Conservation (phyloP, 2,888 invertebrate species). For the Cantharis nigra region DNA sequence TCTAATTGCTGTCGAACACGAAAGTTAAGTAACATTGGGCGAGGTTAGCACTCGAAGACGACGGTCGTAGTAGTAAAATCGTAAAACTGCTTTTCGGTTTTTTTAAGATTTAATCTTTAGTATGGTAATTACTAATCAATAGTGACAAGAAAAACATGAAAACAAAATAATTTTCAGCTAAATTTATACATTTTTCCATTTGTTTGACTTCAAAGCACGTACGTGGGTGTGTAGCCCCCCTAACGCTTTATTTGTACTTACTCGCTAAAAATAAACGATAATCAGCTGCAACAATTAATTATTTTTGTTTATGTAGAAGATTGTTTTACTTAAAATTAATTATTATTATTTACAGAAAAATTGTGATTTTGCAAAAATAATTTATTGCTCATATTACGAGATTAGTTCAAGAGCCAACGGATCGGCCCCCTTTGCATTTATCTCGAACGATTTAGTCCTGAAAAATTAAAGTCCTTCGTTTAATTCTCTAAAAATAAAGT, state of each 20-base stretch:
- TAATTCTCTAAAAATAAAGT: not conserved
- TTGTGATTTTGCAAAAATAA: not conserved
- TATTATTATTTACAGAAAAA: not conserved
- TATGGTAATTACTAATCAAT: too few species aligned
- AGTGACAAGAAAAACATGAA: not conserved
- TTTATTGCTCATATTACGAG: not conserved
- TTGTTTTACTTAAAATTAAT: not conserved
- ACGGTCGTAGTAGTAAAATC: not conserved
- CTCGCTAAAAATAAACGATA: not conserved
- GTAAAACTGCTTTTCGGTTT: not conserved
- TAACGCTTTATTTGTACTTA: not conserved
- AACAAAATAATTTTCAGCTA: not conserved
- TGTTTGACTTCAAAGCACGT: not conserved
- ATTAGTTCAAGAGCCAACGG: not conserved
- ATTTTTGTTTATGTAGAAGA: not conserved
- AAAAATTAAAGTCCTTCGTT: not conserved
- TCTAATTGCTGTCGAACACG: not conserved
- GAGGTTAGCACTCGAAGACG: not conserved
- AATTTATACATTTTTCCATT: not conserved
- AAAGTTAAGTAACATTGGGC: not conserved
- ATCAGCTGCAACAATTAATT: not conserved
- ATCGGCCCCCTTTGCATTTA: not conserved
- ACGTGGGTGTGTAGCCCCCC: not conserved
- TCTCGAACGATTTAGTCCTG: not conserved
- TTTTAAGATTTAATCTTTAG: too few species aligned